Evolutionary conservation across 2,888 invertebrate species (phyloP).

Genomic region (Cantharis nigra): DNA sequence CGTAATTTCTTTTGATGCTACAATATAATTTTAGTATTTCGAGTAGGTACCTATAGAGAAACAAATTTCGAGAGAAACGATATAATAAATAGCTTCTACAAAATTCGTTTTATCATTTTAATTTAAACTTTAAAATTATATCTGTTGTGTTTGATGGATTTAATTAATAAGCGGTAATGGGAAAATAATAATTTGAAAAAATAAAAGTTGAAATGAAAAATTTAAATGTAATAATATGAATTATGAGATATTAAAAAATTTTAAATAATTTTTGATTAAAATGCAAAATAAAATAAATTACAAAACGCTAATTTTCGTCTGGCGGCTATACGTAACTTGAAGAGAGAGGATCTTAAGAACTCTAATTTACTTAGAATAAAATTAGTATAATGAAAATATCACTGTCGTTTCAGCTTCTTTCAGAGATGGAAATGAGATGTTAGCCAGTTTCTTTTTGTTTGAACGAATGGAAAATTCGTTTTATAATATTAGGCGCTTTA

Average conservation of each 20-base stretch:
- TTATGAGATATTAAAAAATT: neutral
- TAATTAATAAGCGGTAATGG: neutral
- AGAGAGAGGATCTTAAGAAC: slow-evolving; percentile 38
- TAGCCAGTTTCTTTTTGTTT: slow-evolving; percentile 47
- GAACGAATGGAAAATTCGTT: slow-evolving; percentile 54
- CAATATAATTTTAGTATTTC: slow-evolving; percentile 56
- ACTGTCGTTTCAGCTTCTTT: slow-evolving; percentile 47
- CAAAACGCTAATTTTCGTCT: slow-evolving; percentile 24
- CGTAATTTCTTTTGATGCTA: slow-evolving; percentile 58
- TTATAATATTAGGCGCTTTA: slow-evolving; percentile 55
- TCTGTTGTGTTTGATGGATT: neutral
- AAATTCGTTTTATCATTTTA: neutral
- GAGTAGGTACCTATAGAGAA: slow-evolving; percentile 46
- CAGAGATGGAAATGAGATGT: slow-evolving; percentile 46
- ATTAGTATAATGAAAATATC: slow-evolving; percentile 53
- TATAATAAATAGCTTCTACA: neutral
- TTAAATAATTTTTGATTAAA: slow-evolving; percentile 34
- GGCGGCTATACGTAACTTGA: slow-evolving; percentile 24
- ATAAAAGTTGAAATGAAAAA: neutral
- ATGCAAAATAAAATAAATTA: slow-evolving; percentile 35
- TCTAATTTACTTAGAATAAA: slow-evolving; percentile 48
- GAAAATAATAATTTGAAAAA: neutral
- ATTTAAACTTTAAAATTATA: neutral
- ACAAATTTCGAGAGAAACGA: slow-evolving; percentile 47
- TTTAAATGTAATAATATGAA: neutral